A percentile compares a stretch with the other conserved stretches of the same genome.
Conservation (phyloP, 2,113 vertebrate genomes). For the Chloropsis cyanopogon region DNA sequence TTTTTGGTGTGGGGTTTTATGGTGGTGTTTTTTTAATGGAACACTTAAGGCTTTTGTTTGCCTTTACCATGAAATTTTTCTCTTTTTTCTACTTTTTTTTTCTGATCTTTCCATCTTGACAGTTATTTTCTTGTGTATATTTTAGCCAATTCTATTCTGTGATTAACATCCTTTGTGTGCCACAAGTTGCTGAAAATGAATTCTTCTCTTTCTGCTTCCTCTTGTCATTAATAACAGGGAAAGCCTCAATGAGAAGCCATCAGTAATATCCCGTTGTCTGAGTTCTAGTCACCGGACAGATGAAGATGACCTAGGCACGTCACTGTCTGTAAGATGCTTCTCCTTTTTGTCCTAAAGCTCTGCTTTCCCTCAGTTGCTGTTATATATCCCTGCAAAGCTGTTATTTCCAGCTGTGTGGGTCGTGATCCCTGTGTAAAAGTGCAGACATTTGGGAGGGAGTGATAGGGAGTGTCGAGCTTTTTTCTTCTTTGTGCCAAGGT, state of each 20-base stretch:
- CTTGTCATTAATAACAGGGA: conserved; percentile 44
- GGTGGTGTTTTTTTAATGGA: not conserved
- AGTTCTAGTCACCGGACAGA: conserved; percentile 64
- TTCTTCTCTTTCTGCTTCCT: conserved; percentile 30
- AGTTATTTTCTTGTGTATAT: not conserved
- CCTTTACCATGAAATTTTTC: not conserved
- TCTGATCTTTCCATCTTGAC: not conserved
- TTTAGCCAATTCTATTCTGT: not conserved
- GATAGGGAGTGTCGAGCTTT: not conserved
- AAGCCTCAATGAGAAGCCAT: conserved; percentile 60
- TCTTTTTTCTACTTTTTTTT: not conserved
- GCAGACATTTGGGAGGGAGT: not conserved
- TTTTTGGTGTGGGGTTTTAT: not conserved
- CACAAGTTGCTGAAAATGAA: not conserved
- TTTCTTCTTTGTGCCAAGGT: not conserved
- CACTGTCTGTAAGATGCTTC: conserved; percentile 68
- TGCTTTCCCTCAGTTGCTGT: not conserved
- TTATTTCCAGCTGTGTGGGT: not conserved
- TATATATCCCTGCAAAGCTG: not conserved
- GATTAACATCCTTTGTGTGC: not conserved
- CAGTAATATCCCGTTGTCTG: conserved; percentile 3
- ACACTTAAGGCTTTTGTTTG: not conserved
- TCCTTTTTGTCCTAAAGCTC: not conserved
- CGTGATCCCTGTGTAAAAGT: not conserved
- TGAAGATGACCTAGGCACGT: conserved; percentile 37